phyloP scores from a whole-genome alignment of 2,797 vertebrate genomes.

The Syngnathus rostellatus region DNA sequence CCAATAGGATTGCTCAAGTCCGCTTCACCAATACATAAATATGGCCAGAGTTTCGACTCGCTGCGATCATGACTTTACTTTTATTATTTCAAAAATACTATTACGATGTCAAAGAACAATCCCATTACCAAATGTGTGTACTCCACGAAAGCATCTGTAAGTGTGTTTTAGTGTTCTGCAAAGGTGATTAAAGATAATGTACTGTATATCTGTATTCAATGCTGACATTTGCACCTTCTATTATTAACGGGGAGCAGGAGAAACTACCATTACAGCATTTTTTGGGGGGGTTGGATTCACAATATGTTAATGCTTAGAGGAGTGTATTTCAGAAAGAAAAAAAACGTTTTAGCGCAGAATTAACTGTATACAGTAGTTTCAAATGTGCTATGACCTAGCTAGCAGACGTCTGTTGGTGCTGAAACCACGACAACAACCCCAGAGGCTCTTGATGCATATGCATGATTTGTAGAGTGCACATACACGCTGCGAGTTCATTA shows the following conservation, averaged over 20 bases:
- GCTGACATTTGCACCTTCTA: slow-evolving; percentile 24
- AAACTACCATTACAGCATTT: background rate
- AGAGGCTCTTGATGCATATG: slow-evolving; percentile 27
- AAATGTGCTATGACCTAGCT: slow-evolving; percentile 5
- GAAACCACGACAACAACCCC: slow-evolving; percentile 27
- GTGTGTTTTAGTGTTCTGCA: background rate
- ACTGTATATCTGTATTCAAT: background rate
- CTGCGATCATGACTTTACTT: no score
- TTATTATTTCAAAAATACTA: no score
- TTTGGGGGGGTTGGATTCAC: slow-evolving; percentile 18
- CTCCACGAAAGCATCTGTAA: background rate
- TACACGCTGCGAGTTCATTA: slow-evolving; percentile 55
- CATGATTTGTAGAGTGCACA: slow-evolving; percentile 28
- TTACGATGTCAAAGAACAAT: no score
- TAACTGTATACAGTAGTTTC: background rate
- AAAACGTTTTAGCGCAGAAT: slow-evolving; percentile 8
- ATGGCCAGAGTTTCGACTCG: no score
- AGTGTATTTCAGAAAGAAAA: slow-evolving; percentile 19
- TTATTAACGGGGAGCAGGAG: background rate
- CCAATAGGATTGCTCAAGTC: no score
- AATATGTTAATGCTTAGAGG: slow-evolving; percentile 23
- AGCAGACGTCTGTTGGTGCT: slow-evolving; percentile 11
- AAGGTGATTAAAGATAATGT: background rate
- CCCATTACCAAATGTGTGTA: no score
- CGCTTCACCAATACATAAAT: no score